phyloP scores from a whole-genome alignment of 1,140 invertebrate genomes.

The Thaumetopoea pityocampa region DNA sequence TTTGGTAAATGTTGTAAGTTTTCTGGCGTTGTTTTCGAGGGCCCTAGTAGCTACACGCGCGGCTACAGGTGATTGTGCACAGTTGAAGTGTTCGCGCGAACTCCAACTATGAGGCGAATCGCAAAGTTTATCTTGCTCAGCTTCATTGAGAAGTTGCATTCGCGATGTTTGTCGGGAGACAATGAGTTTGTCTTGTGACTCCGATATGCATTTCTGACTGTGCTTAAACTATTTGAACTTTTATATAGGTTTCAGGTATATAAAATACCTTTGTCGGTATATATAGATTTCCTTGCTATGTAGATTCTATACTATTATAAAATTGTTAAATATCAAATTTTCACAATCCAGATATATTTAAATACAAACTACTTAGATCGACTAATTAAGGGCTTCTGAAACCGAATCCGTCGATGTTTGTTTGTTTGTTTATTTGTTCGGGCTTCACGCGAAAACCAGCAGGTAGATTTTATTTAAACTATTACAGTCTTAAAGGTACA shows the following conservation, averaged over 20 bases:
- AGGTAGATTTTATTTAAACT: too few species aligned
- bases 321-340: too few species aligned
- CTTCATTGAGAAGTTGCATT: constrained; percentile 36
- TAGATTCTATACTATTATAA: too few species aligned
- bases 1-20: constrained; percentile 27
- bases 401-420: too few species aligned
- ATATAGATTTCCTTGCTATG: too few species aligned
- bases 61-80: constrained; percentile 38
- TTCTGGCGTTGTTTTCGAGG: constrained; percentile 34
- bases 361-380: too few species aligned
- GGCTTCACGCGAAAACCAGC: too few species aligned
- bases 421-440: too few species aligned
- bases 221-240: constrained; percentile 34
- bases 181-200: constrained; percentile 43
- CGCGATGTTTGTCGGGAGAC: constrained; percentile 30
- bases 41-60: constrained; percentile 21
- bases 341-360: too few species aligned
- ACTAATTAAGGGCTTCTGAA: too few species aligned
- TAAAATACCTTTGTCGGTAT: constrained; percentile 11
- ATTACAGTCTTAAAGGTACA: too few species aligned
- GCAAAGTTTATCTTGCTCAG: constrained; percentile 38
- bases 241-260: constrained; percentile 15
- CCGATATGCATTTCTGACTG: constrained; percentile 33
- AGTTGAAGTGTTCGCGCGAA: constrained; percentile 31
- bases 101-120: constrained; percentile 39